A percentile compares a stretch with the other conserved stretches of the same genome.
phyloP scores from a whole-genome alignment of 2,113 vertebrate species.

The Pelusios castaneus region DNA sequence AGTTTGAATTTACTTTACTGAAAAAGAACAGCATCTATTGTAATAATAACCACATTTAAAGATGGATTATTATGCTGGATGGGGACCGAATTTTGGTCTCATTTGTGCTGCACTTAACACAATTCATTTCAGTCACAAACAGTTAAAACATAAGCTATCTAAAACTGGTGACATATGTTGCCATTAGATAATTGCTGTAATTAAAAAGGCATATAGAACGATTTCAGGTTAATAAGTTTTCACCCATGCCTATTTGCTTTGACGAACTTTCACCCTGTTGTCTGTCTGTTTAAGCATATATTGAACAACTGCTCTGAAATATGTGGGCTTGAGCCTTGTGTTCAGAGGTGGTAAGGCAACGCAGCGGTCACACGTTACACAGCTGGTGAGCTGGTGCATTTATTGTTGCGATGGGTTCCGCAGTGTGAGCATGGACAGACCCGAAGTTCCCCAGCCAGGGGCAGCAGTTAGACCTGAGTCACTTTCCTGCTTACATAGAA shows the following conservation, averaged over 20 bases:
- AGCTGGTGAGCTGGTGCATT: no score
- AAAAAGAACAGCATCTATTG: not conserved
- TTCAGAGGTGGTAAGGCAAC: no score
- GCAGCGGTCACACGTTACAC: no score
- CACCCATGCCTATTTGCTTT: constrained; percentile 46
- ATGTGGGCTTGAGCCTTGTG: not conserved
- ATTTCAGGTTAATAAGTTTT: constrained; percentile 51
- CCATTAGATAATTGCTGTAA: constrained; percentile 54
- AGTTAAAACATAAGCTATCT: constrained; percentile 51
- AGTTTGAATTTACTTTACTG: not conserved
- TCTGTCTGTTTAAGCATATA: constrained; percentile 29
- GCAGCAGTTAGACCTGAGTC: no score
- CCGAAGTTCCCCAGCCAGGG: no score
- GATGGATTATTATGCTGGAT: not conserved
- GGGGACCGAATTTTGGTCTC: constrained; percentile 14
- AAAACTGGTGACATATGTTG: constrained; percentile 43
- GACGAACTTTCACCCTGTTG: constrained; percentile 16
- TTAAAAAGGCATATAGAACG: constrained; percentile 43
- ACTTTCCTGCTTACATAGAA: no score
- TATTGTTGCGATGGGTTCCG: no score
- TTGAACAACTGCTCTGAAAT: constrained; percentile 30
- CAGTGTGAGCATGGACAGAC: no score
- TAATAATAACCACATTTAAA: constrained; percentile 7
- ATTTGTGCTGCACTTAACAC: constrained; percentile 20
- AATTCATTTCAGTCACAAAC: constrained; percentile 12